phyloP scores from a whole-genome alignment of 2,888 invertebrate species.

The Eristalis pertinax region DNA sequence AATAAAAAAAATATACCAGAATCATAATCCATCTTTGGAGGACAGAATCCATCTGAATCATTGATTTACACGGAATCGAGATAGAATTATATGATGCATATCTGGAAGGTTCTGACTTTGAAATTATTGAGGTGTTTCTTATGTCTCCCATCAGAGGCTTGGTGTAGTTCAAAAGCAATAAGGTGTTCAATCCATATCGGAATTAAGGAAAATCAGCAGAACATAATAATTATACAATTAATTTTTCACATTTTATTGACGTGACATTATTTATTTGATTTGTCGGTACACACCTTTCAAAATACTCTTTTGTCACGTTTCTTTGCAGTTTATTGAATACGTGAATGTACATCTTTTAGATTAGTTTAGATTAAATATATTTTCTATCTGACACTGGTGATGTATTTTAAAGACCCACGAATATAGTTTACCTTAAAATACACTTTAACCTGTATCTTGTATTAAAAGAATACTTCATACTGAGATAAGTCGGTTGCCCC shows the following conservation, averaged over 20 bases:
- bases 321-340: constrained; percentile 23
- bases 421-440: too few relatives aligned
- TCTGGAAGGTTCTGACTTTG: not conserved
- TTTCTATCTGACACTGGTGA: not conserved
- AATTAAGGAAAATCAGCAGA: not conserved
- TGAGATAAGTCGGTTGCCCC: too few relatives aligned
- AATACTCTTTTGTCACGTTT: constrained; percentile 38
- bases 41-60: constrained; percentile 42
- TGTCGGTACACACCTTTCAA: not conserved
- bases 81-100: constrained; percentile 7
- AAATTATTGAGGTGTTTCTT: not conserved
- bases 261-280: constrained; percentile 8
- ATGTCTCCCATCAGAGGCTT: not conserved
- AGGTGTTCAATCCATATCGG: not conserved
- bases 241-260: not conserved
- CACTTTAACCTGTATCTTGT: too few relatives aligned
- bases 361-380: not conserved
- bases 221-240: constrained; percentile 20
- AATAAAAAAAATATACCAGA: constrained; percentile 17
- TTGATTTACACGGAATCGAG: constrained; percentile 52
- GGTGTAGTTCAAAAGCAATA: constrained; percentile 1
- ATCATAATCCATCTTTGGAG: constrained; percentile 17
- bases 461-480: too few relatives aligned
- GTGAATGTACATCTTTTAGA: constrained; percentile 29
- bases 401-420: too few relatives aligned